These are phyloP conservation scores for Drosophila truncata DNA, from an alignment of 1,140 invertebrate genomes.

Conservation along the genomic window DNA sequence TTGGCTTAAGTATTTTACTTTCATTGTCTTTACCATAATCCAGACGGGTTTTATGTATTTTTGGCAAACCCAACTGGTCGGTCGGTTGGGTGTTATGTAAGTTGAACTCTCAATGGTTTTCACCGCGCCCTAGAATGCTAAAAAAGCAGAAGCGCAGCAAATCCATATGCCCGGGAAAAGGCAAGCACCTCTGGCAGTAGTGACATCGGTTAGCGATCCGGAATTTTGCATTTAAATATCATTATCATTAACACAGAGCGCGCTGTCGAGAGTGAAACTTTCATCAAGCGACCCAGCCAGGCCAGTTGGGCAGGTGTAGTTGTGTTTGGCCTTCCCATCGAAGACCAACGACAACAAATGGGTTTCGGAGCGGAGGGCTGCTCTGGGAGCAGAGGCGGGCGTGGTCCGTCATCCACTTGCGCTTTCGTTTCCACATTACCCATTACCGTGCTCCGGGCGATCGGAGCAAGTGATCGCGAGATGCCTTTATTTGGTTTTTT, in stretches of 20 bases:
- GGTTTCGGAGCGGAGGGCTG: conserved; percentile 16
- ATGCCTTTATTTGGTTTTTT: conserved; percentile 59
- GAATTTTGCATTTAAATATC: conserved; percentile 47
- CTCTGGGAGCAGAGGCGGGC: conserved; percentile 18
- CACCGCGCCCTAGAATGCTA: conserved; percentile 58
- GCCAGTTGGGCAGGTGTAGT: conserved; percentile 11
- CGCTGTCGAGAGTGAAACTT: conserved; percentile 36
- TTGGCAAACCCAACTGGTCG: conserved; percentile 31
- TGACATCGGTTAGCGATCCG: conserved; percentile 8
- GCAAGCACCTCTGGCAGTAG: conserved; percentile 5
- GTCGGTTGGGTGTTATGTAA: conserved; percentile 51
- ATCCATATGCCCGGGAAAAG: conserved; percentile 1
- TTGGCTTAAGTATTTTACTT: conserved; percentile 28
- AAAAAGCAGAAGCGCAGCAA: conserved; percentile 15
- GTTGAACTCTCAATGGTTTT: conserved; percentile 50
- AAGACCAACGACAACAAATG: conserved; percentile 36
- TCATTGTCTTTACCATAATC: conserved; percentile 40
- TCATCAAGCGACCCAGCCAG: conserved; percentile 6
- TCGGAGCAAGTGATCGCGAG: conserved; percentile 49
- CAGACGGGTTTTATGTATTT: conserved; percentile 43
- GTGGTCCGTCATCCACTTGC: conserved; percentile 56
- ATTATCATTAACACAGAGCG: conserved; percentile 9
- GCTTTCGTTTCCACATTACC: conserved; percentile 67
- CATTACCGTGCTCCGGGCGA: conserved; percentile 18
- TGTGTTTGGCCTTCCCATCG: conserved; percentile 28